Evolutionary conservation across 2,113 vertebrate species (phyloP).

Genomic region (Prietella phreatophila): DNA sequence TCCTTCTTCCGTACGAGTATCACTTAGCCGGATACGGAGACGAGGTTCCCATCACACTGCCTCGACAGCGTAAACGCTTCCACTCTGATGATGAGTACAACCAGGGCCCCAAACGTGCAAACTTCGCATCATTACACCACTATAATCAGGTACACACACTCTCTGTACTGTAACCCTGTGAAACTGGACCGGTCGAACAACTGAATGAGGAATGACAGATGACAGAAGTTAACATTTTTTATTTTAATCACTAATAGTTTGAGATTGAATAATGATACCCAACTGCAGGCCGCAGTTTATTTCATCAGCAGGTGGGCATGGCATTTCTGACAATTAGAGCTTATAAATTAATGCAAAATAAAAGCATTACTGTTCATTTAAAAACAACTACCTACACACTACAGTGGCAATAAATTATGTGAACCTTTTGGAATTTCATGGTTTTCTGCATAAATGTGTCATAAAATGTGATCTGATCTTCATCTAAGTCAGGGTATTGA

Average conservation of each 20-base stretch:
- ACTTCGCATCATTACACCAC: constrained; percentile 20
- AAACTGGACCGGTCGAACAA: background rate
- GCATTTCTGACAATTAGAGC: background rate
- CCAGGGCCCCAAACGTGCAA: constrained; percentile 54
- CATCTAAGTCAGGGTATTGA: no score
- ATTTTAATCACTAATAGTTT: background rate
- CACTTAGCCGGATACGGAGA: constrained; percentile 64
- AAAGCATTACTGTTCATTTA: background rate
- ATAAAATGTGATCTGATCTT: no score
- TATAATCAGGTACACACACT: constrained; percentile 59
- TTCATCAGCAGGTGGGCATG: background rate
- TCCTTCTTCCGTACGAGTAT: constrained; percentile 72
- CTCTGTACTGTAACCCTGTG: background rate
- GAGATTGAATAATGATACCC: background rate
- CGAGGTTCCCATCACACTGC: constrained; percentile 49
- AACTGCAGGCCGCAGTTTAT: background rate
- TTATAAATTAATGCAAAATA: background rate
- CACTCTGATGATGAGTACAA: constrained; percentile 50
- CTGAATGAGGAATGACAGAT: background rate
- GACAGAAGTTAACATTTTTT: background rate
- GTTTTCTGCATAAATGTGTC: no score
- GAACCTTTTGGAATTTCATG: no score
- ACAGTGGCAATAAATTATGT: no score
- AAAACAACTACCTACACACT: background rate
- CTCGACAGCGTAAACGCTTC: constrained; percentile 55